phyloP scores from a whole-genome alignment of 1,140 invertebrate genomes.

The Eurosta solidaginis region DNA sequence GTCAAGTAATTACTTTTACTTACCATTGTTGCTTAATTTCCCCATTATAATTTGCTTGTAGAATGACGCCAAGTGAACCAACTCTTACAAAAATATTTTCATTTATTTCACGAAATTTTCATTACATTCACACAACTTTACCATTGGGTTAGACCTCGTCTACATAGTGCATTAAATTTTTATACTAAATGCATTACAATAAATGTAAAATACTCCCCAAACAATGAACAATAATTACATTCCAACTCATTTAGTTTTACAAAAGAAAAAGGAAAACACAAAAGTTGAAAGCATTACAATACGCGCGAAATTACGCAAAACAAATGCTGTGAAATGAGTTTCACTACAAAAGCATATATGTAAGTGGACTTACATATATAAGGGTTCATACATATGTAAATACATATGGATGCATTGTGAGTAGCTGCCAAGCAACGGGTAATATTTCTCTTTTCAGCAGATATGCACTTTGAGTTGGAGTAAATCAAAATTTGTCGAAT shows the following conservation, averaged over 20 bases:
- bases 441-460: background rate
- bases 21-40: background rate
- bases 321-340: background rate
- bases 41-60: background rate
- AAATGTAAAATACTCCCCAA: background rate
- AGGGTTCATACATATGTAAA: background rate
- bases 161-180: background rate
- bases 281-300: background rate
- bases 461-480: background rate
- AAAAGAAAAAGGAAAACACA: no score
- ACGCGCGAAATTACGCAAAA: background rate
- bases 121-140: background rate
- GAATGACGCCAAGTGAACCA: background rate
- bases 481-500: constrained; percentile 27
- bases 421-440: background rate
- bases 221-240: constrained; percentile 27
- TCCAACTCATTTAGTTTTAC: constrained; percentile 21
- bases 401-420: background rate
- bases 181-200: background rate
- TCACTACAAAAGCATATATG: background rate
- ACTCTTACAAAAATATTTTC: background rate
- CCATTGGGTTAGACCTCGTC: background rate
- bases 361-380: background rate
- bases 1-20: background rate
- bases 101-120: background rate